Conservation (phyloP, 2,113 vertebrate species). For the Pelobates fuscus region DNA sequence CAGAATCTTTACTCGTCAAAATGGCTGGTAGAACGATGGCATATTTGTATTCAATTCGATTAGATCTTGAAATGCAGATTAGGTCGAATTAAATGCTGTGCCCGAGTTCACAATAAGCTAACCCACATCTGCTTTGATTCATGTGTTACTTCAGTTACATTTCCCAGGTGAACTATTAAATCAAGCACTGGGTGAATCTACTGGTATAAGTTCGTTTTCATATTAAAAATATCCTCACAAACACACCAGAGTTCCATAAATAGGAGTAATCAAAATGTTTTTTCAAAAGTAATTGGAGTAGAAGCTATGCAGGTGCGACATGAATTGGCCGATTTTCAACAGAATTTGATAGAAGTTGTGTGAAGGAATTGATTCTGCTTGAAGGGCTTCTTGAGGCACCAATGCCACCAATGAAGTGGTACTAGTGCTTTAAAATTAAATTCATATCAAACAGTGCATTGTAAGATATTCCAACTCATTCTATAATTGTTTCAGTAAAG, state of each 20-base stretch:
- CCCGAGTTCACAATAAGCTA: neutral
- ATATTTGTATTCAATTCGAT: too few species aligned
- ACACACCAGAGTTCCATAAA: neutral
- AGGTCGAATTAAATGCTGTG: neutral
- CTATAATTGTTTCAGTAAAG: too few species aligned
- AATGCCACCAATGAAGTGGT: neutral
- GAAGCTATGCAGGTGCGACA: neutral
- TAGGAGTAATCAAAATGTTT: constrained; percentile 21
- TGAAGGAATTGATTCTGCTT: neutral
- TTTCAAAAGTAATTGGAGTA: constrained; percentile 23
- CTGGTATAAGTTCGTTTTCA: neutral
- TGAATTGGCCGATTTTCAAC: neutral
- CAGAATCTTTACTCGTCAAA: too few species aligned
- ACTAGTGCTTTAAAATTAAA: too few species aligned
- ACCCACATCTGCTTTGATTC: neutral
- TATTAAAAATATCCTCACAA: neutral
- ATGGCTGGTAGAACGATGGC: too few species aligned
- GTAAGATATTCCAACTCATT: too few species aligned
- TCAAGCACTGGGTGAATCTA: neutral
- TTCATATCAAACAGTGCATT: too few species aligned
- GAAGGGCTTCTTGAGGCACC: constrained; percentile 2
- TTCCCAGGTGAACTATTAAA: constrained; percentile 1
- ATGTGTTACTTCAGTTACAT: neutral
- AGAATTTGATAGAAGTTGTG: neutral
- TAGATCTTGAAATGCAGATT: too few species aligned